A percentile compares a stretch with the other conserved stretches of the same genome.
Conservation (phyloP, 1,140 invertebrate genomes). For the Proales similis region DNA sequence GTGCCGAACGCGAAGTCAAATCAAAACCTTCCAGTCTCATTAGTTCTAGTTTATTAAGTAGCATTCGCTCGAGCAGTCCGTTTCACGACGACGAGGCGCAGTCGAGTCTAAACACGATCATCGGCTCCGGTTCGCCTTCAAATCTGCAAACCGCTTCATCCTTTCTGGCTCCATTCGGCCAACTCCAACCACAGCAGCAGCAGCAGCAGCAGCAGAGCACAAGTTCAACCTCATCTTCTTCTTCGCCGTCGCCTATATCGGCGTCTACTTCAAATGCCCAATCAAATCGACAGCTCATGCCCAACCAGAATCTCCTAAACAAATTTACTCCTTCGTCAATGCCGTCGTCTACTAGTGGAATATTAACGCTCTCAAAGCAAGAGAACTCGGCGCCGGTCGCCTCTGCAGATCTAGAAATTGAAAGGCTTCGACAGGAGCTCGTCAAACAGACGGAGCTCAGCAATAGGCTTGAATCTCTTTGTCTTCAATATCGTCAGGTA, state of each 20-base stretch:
- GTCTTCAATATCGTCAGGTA: slow-evolving; percentile 18
- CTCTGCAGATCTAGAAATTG: slow-evolving; percentile 19
- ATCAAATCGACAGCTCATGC: not conserved
- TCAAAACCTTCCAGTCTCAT: not conserved
- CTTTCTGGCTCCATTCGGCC: not conserved
- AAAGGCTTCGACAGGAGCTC: slow-evolving; percentile 25
- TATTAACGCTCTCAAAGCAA: not conserved
- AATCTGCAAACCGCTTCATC: slow-evolving; percentile 10
- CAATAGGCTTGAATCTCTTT: slow-evolving; percentile 22
- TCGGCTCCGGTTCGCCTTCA: not conserved
- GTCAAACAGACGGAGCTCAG: slow-evolving; percentile 18
- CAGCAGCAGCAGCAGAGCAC: too few species aligned
- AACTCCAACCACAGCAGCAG: not conserved
- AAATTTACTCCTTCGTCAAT: not conserved
- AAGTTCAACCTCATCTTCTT: too few species aligned
- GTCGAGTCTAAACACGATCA: not conserved
- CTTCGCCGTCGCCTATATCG: too few species aligned
- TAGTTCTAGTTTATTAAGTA: too few species aligned
- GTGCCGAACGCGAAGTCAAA: slow-evolving; percentile 3
- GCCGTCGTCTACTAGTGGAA: not conserved
- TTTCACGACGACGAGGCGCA: too few species aligned
- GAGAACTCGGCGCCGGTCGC: not conserved
- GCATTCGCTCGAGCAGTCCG: too few species aligned
- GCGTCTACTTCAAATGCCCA: not conserved
- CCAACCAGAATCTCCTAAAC: not conserved